Conservation (phyloP, 2,888 invertebrate genomes). For the Alcis repandata region DNA sequence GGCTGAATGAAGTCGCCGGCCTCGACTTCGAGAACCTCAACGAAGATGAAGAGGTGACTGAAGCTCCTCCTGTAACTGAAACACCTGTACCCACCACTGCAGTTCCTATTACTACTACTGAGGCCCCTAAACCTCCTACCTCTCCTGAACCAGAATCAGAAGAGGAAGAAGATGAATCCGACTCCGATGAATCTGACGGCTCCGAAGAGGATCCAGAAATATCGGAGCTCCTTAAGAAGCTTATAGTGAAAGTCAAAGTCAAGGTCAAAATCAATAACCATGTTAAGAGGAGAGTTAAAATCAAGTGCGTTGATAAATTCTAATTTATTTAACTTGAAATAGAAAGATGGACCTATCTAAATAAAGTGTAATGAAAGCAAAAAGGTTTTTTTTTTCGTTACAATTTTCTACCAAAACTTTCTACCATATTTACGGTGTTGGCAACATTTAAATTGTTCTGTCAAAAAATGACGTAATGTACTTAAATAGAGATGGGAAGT, state of each 20-base stretch:
- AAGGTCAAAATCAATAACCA: slow-evolving; percentile 70
- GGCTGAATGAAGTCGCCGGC: slow-evolving; percentile 68
- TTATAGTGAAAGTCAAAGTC: slow-evolving; percentile 76
- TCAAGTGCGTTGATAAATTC: slow-evolving; percentile 39
- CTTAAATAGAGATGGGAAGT: slow-evolving; percentile 23
- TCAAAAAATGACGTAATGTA: slow-evolving; percentile 32
- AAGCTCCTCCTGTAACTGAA: slow-evolving; percentile 19
- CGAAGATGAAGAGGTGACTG: slow-evolving; percentile 54
- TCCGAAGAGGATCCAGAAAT: slow-evolving; percentile 64
- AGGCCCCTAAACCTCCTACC: slow-evolving; percentile 13
- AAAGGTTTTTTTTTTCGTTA: too few species aligned
- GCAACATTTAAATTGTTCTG: slow-evolving; percentile 15
- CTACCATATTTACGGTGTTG: slow-evolving; percentile 3
- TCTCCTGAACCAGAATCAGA: slow-evolving; percentile 46
- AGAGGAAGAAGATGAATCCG: slow-evolving; percentile 50
- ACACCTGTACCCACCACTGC: slow-evolving; percentile 37
- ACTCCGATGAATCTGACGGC: slow-evolving; percentile 41
- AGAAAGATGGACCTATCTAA: background rate
- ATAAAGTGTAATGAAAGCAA: too few species aligned
- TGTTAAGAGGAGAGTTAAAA: slow-evolving; percentile 54
- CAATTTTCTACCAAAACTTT: background rate
- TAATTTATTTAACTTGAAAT: slow-evolving; percentile 2
- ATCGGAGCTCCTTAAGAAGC: slow-evolving; percentile 67
- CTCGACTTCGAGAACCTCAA: slow-evolving; percentile 72
- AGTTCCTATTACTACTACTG: slow-evolving; percentile 30